These are phyloP conservation scores for Noctua janthina DNA, from an alignment of 2,888 invertebrate species.

Conservation along the genomic window DNA sequence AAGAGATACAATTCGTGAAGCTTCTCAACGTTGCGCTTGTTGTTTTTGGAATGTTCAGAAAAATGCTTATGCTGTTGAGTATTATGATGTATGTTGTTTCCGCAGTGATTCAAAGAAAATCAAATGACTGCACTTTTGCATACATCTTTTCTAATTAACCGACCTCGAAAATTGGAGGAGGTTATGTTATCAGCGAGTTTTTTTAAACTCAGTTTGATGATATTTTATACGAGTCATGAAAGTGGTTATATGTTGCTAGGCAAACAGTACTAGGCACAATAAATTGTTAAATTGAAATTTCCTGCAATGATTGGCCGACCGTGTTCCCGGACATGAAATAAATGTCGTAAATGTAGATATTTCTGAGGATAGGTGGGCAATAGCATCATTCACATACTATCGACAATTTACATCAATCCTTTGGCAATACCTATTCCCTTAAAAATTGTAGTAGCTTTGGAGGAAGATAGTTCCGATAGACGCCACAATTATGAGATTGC, in stretches of 20 bases:
- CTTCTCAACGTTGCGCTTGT: conserved; percentile 6
- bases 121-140: conserved; percentile 22
- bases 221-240: not conserved
- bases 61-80: conserved; percentile 30
- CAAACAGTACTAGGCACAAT: conserved; percentile 16
- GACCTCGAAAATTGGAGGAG: not conserved
- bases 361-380: not conserved
- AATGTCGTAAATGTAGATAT: conserved; percentile 8
- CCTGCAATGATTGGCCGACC: conserved; percentile 26
- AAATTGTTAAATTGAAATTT: conserved; percentile 39
- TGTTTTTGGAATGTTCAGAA: not conserved
- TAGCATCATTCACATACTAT: not conserved
- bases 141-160: not conserved
- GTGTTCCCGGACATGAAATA: conserved; percentile 17
- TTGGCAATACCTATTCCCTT: no score
- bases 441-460: not conserved
- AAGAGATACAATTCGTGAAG: conserved; percentile 17
- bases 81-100: conserved; percentile 16
- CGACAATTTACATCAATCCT: not conserved
- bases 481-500: not conserved
- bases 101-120: conserved; percentile 22
- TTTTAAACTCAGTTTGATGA: not conserved
- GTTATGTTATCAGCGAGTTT: not conserved
- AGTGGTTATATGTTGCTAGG: not conserved
- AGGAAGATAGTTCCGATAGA: not conserved